These are phyloP conservation scores for Ascaphus truei DNA, from an alignment of 2,113 vertebrate genomes.

Conservation along the genomic window DNA sequence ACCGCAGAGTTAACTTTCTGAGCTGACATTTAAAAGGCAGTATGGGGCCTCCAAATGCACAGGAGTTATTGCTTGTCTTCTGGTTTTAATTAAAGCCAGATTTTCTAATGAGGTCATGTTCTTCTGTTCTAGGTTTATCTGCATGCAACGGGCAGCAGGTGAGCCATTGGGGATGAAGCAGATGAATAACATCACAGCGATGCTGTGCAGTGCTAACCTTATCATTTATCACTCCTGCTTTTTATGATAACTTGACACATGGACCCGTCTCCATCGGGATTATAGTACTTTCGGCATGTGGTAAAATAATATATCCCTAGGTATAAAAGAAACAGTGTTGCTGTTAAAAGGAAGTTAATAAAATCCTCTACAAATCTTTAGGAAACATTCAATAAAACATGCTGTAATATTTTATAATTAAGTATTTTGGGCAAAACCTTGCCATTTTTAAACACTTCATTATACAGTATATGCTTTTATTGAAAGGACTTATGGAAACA, in stretches of 20 bases:
- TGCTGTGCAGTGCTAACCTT: slow-evolving; percentile 52
- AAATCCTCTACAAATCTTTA: slow-evolving; percentile 52
- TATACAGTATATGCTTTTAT: neutral
- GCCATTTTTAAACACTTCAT: neutral
- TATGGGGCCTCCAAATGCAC: slow-evolving; percentile 24
- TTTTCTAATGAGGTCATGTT: slow-evolving; percentile 59
- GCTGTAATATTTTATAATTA: slow-evolving; percentile 8
- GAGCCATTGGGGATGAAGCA: slow-evolving; percentile 46
- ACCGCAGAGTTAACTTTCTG: slow-evolving; percentile 35
- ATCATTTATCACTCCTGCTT: slow-evolving; percentile 49
- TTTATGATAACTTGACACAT: slow-evolving; percentile 51
- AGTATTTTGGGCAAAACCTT: neutral
- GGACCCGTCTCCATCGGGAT: slow-evolving; percentile 43
- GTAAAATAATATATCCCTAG: slow-evolving; percentile 47
- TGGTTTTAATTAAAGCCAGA: slow-evolving; percentile 55
- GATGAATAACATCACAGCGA: slow-evolving; percentile 46
- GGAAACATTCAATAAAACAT: slow-evolving; percentile 62
- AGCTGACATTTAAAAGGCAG: slow-evolving; percentile 36
- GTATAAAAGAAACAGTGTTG: slow-evolving; percentile 48
- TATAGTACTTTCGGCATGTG: slow-evolving; percentile 43
- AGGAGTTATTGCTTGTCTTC: slow-evolving; percentile 39
- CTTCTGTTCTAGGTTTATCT: slow-evolving; percentile 52
- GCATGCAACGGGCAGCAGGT: slow-evolving; percentile 51
- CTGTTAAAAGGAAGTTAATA: slow-evolving; percentile 51
- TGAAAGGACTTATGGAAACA: too few species aligned